Percentiles rank a stretch among this genome's conserved stretches.
These are phyloP conservation scores for Cheumatopsyche charites DNA, from an alignment of 1,140 invertebrate genomes.

Conservation along the genomic window DNA sequence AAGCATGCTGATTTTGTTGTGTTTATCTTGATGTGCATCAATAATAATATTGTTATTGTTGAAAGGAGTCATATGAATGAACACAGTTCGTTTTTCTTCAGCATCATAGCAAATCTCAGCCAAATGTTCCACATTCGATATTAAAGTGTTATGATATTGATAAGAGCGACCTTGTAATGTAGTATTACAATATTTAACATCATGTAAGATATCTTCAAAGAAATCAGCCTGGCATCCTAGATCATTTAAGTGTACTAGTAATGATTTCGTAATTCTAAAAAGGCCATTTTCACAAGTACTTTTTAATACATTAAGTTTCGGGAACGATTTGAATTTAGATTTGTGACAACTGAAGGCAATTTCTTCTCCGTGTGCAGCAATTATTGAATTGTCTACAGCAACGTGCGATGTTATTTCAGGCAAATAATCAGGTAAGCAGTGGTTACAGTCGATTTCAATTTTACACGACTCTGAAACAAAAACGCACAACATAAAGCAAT, in stretches of 20 bases:
- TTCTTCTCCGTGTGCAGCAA: conserved; percentile 51
- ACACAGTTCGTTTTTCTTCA: conserved; percentile 51
- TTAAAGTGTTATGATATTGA: conserved; percentile 47
- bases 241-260: conserved; percentile 52
- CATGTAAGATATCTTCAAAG: conserved; percentile 56
- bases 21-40: conserved; percentile 49
- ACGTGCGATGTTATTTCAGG: conserved; percentile 56
- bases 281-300: conserved; percentile 53
- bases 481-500: too few relatives aligned
- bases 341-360: conserved; percentile 53
- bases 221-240: conserved; percentile 57
- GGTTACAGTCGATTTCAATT: conserved; percentile 55
- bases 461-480: conserved; percentile 52
- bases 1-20: conserved; percentile 53
- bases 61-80: conserved; percentile 49
- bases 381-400: conserved; percentile 49
- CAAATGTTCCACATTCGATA: conserved; percentile 50
- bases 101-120: conserved; percentile 56
- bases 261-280: conserved; percentile 48
- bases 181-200: conserved; percentile 51
- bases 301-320: conserved; percentile 49
- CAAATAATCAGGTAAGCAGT: conserved; percentile 57
- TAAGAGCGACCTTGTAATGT: conserved; percentile 56
- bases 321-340: conserved; percentile 53
- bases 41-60: conserved; percentile 47